Evolutionary conservation across 2,113 vertebrate genomes (phyloP).

Genomic region (Seriola quinqueradiata): DNA sequence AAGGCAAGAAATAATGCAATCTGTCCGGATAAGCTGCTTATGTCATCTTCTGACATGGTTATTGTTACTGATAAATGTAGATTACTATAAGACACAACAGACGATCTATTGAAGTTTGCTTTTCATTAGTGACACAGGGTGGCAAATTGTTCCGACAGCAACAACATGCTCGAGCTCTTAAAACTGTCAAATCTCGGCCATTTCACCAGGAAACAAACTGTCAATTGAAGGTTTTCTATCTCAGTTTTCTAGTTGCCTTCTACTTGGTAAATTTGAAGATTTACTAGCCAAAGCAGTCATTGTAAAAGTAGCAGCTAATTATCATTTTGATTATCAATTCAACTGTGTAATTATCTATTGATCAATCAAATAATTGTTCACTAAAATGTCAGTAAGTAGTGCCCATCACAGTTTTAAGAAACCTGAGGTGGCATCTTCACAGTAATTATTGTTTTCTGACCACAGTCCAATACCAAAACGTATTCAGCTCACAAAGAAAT

Average conservation of each 20-base stretch:
- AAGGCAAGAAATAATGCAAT: slow-evolving; percentile 39
- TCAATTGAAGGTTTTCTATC: background rate
- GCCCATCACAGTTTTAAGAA: background rate
- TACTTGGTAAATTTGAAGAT: background rate
- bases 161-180: background rate
- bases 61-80: slow-evolving; percentile 56
- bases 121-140: slow-evolving; percentile 35
- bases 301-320: background rate
- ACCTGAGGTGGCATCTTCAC: background rate
- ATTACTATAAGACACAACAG: slow-evolving; percentile 55
- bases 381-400: background rate
- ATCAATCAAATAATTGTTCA: slow-evolving; percentile 4
- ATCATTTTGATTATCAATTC: background rate
- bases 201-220: slow-evolving; percentile 18
- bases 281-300: background rate
- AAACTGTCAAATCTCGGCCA: slow-evolving; percentile 3
- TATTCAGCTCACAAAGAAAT: background rate
- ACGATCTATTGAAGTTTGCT: slow-evolving; percentile 33
- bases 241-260: background rate
- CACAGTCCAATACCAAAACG: background rate
- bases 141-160: slow-evolving; percentile 28
- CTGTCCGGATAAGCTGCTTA: slow-evolving; percentile 55
- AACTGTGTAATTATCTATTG: background rate
- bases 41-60: slow-evolving; percentile 46
- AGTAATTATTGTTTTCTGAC: background rate